Evolutionary conservation across 2,888 invertebrate genomes (phyloP).

Genomic region (Agapostemon virescens): DNA sequence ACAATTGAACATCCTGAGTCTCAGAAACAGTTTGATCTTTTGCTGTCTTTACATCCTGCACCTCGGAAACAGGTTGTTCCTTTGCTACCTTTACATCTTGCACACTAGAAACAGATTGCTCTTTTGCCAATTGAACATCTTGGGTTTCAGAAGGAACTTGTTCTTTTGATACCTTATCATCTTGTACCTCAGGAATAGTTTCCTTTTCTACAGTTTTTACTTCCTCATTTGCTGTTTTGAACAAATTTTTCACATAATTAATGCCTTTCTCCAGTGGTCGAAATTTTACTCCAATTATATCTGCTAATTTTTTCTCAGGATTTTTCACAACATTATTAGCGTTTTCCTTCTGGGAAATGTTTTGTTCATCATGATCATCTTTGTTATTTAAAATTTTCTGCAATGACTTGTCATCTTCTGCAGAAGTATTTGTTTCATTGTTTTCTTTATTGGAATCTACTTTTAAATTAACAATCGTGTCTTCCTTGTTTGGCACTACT

Average conservation of each 20-base stretch:
- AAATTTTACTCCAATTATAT: conserved; percentile 4
- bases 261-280: conserved; percentile 4
- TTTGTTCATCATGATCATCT: neutral
- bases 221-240: neutral
- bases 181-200: neutral
- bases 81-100: neutral
- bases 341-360: conserved; percentile 2
- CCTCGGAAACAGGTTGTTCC: neutral
- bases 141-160: neutral
- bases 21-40: neutral
- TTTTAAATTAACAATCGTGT: neutral
- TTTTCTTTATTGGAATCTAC: conserved; percentile 6
- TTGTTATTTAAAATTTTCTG: conserved; percentile 1
- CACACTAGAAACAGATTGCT: neutral
- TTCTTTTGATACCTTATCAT: neutral
- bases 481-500: conserved; percentile 33
- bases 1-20: neutral
- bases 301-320: conserved; percentile 27
- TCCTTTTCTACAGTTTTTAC: neutral
- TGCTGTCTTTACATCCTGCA: neutral
- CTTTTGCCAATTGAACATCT: neutral
- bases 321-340: conserved; percentile 31
- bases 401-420: neutral
- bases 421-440: conserved; percentile 25
- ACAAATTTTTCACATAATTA: neutral